A percentile compares a stretch with the other conserved stretches of the same genome.
Conservation (phyloP, 1,140 invertebrate species). For the Cherax quadricarinatus region DNA sequence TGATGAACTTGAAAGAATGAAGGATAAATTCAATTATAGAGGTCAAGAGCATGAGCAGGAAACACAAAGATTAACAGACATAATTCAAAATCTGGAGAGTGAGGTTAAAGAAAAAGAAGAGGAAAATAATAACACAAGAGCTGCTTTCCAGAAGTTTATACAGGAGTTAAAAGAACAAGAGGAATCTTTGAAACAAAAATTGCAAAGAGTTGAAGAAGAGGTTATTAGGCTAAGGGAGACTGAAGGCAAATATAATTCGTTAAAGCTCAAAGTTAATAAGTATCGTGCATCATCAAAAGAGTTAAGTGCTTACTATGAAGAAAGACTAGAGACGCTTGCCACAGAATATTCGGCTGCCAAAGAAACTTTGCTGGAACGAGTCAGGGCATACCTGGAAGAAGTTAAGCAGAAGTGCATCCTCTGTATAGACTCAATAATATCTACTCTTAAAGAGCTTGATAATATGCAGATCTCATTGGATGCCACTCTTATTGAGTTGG, state of each 20-base stretch:
- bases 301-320: slow-evolving; percentile 18
- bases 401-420: not conserved
- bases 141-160: slow-evolving; percentile 19
- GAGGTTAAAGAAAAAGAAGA: slow-evolving; percentile 55
- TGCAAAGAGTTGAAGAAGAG: slow-evolving; percentile 10
- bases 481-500: not conserved
- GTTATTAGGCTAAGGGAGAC: not conserved
- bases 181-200: not conserved
- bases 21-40: not conserved
- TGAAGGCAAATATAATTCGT: slow-evolving; percentile 10
- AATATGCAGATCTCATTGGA: not conserved
- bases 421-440: not conserved
- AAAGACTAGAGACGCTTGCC: not conserved
- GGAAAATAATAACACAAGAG: slow-evolving; percentile 24
- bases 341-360: slow-evolving; percentile 8
- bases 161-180: not conserved
- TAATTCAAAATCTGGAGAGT: slow-evolving; percentile 38
- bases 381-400: slow-evolving; percentile 25
- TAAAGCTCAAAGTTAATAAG: slow-evolving; percentile 33
- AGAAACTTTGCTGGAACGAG: not conserved
- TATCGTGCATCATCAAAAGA: not conserved
- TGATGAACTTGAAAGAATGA: slow-evolving; percentile 9
- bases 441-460: not conserved
- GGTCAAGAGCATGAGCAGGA: slow-evolving; percentile 33
- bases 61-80: slow-evolving; percentile 39